Evolutionary conservation across 2,797 vertebrate genomes (phyloP).

Genomic region (Malurus splendens): DNA sequence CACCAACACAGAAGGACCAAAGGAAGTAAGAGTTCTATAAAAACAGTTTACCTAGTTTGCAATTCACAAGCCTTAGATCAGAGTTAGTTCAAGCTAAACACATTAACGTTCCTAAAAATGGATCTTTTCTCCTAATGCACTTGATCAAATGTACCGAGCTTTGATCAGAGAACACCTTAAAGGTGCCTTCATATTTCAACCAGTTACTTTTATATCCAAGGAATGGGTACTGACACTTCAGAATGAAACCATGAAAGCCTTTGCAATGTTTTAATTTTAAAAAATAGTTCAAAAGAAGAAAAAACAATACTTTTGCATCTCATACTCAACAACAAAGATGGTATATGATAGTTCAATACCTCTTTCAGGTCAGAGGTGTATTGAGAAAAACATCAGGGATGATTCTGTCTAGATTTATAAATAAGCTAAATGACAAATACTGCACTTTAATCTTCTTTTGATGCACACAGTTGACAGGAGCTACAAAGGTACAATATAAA

Average conservation of each 20-base stretch:
- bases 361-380: slow-evolving; percentile 62
- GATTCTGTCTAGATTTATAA: slow-evolving; percentile 58
- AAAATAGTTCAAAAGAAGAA: slow-evolving; percentile 64
- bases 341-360: slow-evolving; percentile 45
- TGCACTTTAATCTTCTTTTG: slow-evolving; percentile 70
- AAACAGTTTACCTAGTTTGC: slow-evolving; percentile 51
- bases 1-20: not conserved
- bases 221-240: slow-evolving; percentile 66
- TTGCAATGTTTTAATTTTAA: slow-evolving; percentile 50
- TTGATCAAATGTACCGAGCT: slow-evolving; percentile 68
- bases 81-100: slow-evolving; percentile 52
- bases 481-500: slow-evolving; percentile 67
- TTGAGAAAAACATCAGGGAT: slow-evolving; percentile 65
- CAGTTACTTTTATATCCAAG: slow-evolving; percentile 65
- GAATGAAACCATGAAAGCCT: slow-evolving; percentile 60
- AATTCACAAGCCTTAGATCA: slow-evolving; percentile 53
- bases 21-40: slow-evolving; percentile 2
- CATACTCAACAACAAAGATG: slow-evolving; percentile 65
- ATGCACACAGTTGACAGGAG: slow-evolving; percentile 62
- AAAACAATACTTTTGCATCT: slow-evolving; percentile 65
- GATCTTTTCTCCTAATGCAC: slow-evolving; percentile 62
- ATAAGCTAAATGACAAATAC: slow-evolving; percentile 65
- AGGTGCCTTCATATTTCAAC: slow-evolving; percentile 62
- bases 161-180: slow-evolving; percentile 70
- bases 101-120: slow-evolving; percentile 58